phyloP scores from a whole-genome alignment of 2,113 vertebrate genomes.

The Lepisosteus oculatus region DNA sequence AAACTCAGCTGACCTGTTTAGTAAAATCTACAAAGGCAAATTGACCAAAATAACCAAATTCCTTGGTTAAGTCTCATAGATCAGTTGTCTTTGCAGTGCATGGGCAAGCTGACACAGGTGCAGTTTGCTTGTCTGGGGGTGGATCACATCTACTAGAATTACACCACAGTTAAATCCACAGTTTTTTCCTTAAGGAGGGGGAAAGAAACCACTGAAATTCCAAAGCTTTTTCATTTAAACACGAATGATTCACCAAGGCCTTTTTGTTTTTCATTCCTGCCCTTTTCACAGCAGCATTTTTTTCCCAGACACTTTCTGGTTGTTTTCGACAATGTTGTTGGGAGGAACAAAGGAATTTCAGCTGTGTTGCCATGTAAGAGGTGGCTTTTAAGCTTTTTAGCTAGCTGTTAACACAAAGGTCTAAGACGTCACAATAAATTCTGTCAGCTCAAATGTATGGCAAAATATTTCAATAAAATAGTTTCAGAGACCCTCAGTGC shows the following conservation, averaged over 20 bases:
- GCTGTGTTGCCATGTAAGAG: conserved; percentile 52
- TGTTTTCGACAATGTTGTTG: conserved; percentile 20
- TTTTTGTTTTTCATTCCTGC: conserved; percentile 9
- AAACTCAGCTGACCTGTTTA: too few species aligned
- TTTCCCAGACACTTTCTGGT: conserved; percentile 23
- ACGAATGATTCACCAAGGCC: conserved; percentile 35
- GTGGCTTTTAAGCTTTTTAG: conserved; percentile 32
- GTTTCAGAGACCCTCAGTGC: too few species aligned
- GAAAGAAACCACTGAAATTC: too few species aligned
- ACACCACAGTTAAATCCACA: conserved; percentile 10
- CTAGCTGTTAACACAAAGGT: conserved; percentile 30
- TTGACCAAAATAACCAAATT: background rate
- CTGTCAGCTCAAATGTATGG: conserved; percentile 60
- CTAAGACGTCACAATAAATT: conserved; percentile 44
- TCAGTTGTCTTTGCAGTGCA: conserved; percentile 9
- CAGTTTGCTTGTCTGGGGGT: conserved; percentile 8
- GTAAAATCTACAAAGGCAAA: background rate
- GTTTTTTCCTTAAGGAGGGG: conserved; percentile 16
- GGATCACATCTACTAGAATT: conserved; percentile 11
- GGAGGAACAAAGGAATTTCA: conserved; percentile 43
- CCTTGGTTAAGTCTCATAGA: background rate
- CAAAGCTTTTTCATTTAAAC: conserved; percentile 23
- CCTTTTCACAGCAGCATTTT: conserved; percentile 21
- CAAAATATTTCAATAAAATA: conserved; percentile 51
- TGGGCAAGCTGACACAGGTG: conserved; percentile 16